A percentile compares a stretch with the other conserved stretches of the same genome.
These are phyloP conservation scores for Polydrusus tereticollis DNA, from an alignment of 2,888 invertebrate genomes.

Conservation along the genomic window DNA sequence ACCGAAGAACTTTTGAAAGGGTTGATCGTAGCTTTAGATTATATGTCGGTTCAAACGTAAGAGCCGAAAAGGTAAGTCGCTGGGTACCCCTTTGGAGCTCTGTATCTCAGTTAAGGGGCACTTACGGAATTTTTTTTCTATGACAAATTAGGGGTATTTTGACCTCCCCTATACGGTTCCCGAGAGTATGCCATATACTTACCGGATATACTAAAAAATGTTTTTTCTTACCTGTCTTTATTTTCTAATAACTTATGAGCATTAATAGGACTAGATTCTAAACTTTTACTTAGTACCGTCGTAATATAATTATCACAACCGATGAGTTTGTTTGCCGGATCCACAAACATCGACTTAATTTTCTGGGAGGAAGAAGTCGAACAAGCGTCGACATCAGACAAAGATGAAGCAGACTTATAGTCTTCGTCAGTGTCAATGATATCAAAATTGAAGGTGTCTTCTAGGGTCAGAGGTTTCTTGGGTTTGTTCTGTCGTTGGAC, in stretches of 20 bases:
- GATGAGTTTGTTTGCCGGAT: conserved; percentile 73
- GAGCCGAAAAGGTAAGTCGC: no score
- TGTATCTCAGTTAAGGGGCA: no score
- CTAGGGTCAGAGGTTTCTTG: conserved; percentile 76
- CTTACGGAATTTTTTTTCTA: no score
- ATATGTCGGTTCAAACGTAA: no score
- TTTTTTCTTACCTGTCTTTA: conserved; percentile 53
- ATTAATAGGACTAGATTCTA: conserved; percentile 63
- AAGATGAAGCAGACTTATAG: conserved; percentile 60
- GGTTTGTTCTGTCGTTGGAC: conserved; percentile 78
- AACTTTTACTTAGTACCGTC: conserved; percentile 71
- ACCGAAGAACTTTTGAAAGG: no score
- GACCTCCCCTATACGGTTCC: no score
- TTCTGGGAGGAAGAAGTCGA: conserved; percentile 50
- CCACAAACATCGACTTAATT: conserved; percentile 69
- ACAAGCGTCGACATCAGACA: conserved; percentile 53
- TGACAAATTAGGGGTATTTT: no score
- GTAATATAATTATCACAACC: conserved; percentile 82
- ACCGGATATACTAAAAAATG: neutral
- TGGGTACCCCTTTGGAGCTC: no score
- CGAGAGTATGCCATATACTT: neutral
- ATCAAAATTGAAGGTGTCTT: conserved; percentile 87
- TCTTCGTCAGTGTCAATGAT: conserved; percentile 86
- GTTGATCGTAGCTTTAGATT: no score
- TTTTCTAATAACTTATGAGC: conserved; percentile 62